Percentiles rank a stretch among this genome's conserved stretches.
Evolutionary conservation across 2,113 vertebrate species (phyloP).

Genomic region (Hydrochoerus hydrochaeris): DNA sequence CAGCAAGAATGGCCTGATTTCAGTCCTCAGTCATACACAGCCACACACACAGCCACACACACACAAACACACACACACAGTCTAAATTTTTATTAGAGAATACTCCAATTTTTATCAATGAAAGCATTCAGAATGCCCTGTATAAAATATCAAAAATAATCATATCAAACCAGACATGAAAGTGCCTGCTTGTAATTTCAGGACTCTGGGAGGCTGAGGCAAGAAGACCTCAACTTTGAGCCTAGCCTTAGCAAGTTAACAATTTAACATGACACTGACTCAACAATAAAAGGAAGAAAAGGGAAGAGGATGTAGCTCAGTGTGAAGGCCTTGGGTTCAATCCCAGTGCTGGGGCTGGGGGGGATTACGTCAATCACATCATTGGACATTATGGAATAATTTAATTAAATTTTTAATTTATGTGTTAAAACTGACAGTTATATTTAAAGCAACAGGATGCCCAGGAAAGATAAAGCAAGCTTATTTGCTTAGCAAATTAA

Average conservation of each 20-base stretch:
- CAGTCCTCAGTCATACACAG: neutral
- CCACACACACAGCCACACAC: neutral
- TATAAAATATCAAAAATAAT: neutral
- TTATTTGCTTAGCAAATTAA: conserved; percentile 34
- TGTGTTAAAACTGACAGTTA: conserved; percentile 21
- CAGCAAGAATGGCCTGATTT: neutral
- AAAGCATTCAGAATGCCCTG: neutral
- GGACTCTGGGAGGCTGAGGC: neutral
- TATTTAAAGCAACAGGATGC: neutral
- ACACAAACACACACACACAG: neutral
- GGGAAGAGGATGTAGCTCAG: neutral
- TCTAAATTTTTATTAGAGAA: neutral
- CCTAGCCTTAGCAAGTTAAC: neutral
- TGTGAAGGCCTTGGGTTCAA: neutral
- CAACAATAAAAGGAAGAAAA: neutral
- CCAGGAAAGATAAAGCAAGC: neutral
- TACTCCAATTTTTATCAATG: neutral
- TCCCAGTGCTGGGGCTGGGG: neutral
- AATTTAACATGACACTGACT: neutral
- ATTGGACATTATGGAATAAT: neutral
- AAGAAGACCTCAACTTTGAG: neutral
- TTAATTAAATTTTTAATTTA: neutral
- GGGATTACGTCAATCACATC: neutral
- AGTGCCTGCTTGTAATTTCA: neutral
- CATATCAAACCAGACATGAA: neutral